Percentiles rank a stretch among this genome's conserved stretches.
Conservation (phyloP, 2,888 invertebrate genomes). For the Plemyria rubiginata region DNA sequence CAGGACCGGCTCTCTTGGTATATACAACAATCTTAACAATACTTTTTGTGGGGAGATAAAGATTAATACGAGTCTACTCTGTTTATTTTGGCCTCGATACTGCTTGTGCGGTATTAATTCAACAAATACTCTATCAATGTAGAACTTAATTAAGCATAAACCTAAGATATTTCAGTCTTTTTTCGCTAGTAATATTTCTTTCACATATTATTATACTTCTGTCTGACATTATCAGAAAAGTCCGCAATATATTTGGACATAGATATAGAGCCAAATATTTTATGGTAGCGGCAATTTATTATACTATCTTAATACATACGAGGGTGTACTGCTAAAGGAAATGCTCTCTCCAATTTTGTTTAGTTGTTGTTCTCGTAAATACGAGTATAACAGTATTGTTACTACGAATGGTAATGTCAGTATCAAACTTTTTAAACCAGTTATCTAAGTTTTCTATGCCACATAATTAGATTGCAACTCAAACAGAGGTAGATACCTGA, state of each 20-base stretch:
- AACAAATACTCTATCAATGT: background rate
- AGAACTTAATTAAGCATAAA: slow-evolving; percentile 13
- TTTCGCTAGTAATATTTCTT: slow-evolving; percentile 19
- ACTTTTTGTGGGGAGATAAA: background rate
- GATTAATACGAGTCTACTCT: background rate
- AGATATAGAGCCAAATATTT: slow-evolving; percentile 33
- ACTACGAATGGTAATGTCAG: slow-evolving; percentile 3
- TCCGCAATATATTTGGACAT: slow-evolving; percentile 27
- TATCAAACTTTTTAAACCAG: slow-evolving; percentile 7
- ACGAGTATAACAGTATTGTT: background rate
- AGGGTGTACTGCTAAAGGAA: slow-evolving; percentile 43
- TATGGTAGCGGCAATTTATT: slow-evolving; percentile 46
- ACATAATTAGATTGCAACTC: slow-evolving; percentile 22
- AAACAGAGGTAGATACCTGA: slow-evolving; percentile 17
- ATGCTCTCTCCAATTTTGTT: slow-evolving; percentile 32
- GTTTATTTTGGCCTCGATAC: background rate
- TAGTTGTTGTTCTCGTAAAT: slow-evolving; percentile 21
- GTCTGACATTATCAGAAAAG: slow-evolving; percentile 35
- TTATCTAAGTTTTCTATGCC: slow-evolving; percentile 11
- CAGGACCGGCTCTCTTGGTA: background rate
- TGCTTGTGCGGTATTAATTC: background rate
- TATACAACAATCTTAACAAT: background rate
- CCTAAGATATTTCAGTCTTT: slow-evolving; percentile 13
- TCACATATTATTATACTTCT: slow-evolving; percentile 18
- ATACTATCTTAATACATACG: slow-evolving; percentile 51